Evolutionary conservation across 2,888 invertebrate species (phyloP).

Genomic region (Microplitis deprimator): DNA sequence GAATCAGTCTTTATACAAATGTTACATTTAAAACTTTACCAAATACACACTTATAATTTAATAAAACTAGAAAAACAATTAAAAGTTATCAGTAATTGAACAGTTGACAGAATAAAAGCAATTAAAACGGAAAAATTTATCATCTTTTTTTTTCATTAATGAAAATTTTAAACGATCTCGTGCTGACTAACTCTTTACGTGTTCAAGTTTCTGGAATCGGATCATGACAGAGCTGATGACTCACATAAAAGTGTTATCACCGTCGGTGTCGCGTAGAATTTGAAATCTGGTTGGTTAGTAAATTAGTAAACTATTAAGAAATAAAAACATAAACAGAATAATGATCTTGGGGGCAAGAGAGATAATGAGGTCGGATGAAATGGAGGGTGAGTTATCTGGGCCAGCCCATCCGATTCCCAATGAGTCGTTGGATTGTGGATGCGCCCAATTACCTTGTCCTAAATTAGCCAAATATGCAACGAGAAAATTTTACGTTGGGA

Average conservation of each 20-base stretch:
- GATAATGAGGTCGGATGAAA: constrained; percentile 63
- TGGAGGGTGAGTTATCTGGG: constrained; percentile 62
- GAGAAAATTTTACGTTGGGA: constrained; percentile 59
- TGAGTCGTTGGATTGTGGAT: constrained; percentile 67
- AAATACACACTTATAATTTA: background rate
- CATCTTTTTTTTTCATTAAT: background rate
- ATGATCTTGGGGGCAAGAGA: constrained; percentile 65
- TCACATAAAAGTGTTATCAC: background rate
- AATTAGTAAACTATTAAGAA: no score
- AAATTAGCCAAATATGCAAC: constrained; percentile 67
- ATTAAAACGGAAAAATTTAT: no score
- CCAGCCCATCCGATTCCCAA: constrained; percentile 66
- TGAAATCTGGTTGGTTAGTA: background rate
- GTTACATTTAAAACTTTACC: background rate
- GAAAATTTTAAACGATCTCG: background rate
- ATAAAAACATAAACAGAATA: constrained; percentile 15
- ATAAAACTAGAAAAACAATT: background rate
- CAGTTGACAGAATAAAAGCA: no score
- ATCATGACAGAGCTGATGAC: constrained; percentile 5
- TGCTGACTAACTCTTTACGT: background rate
- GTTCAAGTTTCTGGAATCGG: background rate
- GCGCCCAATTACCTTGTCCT: constrained; percentile 62
- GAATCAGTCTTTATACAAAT: background rate
- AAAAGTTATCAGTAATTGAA: background rate
- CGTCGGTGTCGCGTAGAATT: background rate